Percentiles rank a stretch among this genome's conserved stretches.
phyloP scores from a whole-genome alignment of 2,113 vertebrate species.

The Hemibagrus wyckioides region DNA sequence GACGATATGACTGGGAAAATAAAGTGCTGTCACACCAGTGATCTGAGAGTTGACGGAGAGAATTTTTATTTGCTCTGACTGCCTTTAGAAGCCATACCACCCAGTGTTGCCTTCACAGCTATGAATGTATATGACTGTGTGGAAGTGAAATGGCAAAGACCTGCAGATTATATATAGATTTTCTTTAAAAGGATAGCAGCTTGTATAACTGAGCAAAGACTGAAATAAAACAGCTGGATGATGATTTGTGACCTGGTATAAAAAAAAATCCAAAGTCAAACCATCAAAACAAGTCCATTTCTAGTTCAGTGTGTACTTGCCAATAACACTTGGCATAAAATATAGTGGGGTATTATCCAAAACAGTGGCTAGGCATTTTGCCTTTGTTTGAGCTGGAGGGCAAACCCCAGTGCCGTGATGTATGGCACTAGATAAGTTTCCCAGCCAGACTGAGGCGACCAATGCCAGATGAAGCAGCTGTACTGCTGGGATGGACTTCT shows the following conservation, averaged over 20 bases:
- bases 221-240: not conserved
- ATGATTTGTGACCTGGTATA: constrained; percentile 7
- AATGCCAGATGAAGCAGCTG: constrained; percentile 62
- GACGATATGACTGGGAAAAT: not conserved
- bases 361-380: constrained; percentile 41
- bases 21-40: not conserved
- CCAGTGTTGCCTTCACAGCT: not conserved
- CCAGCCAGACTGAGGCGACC: constrained; percentile 56
- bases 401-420: constrained; percentile 3
- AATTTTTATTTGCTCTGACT: not conserved
- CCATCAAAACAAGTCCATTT: constrained; percentile 21
- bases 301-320: not conserved
- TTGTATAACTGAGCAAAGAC: not conserved
- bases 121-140: not conserved
- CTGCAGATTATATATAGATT: not conserved
- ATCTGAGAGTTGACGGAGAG: not conserved
- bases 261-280: constrained; percentile 15
- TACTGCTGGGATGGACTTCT: constrained; percentile 58
- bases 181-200: not conserved
- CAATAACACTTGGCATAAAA: constrained; percentile 15
- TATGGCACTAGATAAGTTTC: constrained; percentile 48
- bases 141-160: not conserved
- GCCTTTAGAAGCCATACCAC: not conserved
- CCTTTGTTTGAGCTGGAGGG: constrained; percentile 41
- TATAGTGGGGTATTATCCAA: constrained; percentile 27